Evolutionary conservation across 2,797 vertebrate species (phyloP).

Genomic region (Natrix natrix): DNA sequence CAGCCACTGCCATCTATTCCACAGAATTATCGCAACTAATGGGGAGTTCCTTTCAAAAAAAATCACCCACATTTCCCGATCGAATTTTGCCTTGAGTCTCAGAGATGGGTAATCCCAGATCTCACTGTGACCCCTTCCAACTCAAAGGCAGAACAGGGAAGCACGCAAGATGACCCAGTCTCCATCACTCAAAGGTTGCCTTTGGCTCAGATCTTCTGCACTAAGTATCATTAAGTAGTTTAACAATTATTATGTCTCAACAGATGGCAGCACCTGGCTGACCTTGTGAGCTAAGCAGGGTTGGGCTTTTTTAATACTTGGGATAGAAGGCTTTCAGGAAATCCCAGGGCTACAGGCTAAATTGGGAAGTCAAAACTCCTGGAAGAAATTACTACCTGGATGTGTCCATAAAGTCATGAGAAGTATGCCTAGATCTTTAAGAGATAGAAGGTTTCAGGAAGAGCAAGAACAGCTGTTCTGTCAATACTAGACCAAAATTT

Average conservation of each 20-base stretch:
- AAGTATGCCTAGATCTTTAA: background rate
- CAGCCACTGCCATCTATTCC: background rate
- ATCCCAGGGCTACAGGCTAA: background rate
- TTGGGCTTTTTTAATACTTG: background rate
- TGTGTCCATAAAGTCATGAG: background rate
- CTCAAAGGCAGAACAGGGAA: background rate
- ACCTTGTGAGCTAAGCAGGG: background rate
- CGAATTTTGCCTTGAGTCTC: background rate
- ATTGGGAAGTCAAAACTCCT: background rate
- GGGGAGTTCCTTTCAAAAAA: background rate
- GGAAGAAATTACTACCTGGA: background rate
- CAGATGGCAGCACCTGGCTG: background rate
- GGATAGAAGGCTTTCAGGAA: background rate
- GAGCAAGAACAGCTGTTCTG: conserved; percentile 4
- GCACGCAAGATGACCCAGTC: background rate
- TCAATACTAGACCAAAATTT: background rate
- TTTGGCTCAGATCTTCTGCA: background rate
- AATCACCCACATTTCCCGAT: background rate
- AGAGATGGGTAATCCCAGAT: background rate
- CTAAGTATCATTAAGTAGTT: conserved; percentile 32
- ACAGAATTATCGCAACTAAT: background rate
- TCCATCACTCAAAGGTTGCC: background rate
- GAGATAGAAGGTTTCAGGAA: background rate
- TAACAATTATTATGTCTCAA: conserved; percentile 1
- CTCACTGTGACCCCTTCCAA: background rate